phyloP scores from a whole-genome alignment of 2,888 invertebrate species.

The Argyresthia goedartella region DNA sequence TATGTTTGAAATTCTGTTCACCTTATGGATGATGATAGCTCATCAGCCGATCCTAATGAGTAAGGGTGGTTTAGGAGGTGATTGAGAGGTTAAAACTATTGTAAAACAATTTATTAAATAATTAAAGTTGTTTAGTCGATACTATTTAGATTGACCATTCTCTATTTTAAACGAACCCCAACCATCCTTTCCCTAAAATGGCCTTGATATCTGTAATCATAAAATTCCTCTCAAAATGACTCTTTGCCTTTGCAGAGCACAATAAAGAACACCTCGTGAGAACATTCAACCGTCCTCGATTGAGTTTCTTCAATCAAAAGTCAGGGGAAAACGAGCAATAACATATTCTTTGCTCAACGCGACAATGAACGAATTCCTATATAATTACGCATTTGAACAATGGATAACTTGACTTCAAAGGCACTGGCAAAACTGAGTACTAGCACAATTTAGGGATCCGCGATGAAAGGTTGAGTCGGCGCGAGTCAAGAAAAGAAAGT shows the following conservation, averaged over 20 bases:
- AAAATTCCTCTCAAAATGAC: not conserved
- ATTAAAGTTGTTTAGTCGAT: too few relatives aligned
- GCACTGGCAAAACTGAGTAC: conserved; percentile 15
- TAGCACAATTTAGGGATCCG: not conserved
- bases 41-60: too few relatives aligned
- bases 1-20: too few relatives aligned
- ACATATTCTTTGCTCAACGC: conserved; percentile 64
- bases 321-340: conserved; percentile 55
- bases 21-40: too few relatives aligned
- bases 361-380: conserved; percentile 53
- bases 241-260: conserved; percentile 5
- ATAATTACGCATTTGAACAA: conserved; percentile 67
- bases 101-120: too few relatives aligned
- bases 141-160: too few relatives aligned
- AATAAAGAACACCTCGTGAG: conserved; percentile 47
- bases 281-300: conserved; percentile 65
- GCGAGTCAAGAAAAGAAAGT: conserved; percentile 49
- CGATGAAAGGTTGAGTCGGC: conserved; percentile 11
- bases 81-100: too few relatives aligned
- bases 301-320: conserved; percentile 55
- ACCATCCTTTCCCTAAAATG: not conserved
- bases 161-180: not conserved
- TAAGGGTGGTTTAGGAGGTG: too few relatives aligned
- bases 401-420: conserved; percentile 59
- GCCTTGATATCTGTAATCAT: not conserved